These are phyloP conservation scores for Epiblema foenella DNA, from an alignment of 2,888 invertebrate genomes.

Conservation along the genomic window DNA sequence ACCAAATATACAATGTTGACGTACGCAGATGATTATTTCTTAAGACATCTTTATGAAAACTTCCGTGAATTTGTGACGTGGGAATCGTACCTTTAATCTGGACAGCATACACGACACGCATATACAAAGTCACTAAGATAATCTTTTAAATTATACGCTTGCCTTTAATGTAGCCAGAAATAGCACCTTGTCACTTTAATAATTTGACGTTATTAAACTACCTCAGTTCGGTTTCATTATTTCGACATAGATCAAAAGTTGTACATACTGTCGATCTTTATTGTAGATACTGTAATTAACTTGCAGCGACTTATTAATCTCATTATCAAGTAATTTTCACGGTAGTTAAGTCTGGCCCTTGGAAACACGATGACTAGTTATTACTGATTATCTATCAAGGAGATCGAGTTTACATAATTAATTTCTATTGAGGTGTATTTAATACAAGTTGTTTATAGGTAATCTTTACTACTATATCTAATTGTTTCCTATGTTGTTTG, in stretches of 20 bases:
- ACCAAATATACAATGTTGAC: no score
- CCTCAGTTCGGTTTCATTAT: not conserved
- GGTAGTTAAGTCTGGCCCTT: slow-evolving; percentile 28
- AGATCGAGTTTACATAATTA: slow-evolving; percentile 35
- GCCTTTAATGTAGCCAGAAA: not conserved
- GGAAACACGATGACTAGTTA: slow-evolving; percentile 31
- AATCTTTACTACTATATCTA: no score
- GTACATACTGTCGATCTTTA: not conserved
- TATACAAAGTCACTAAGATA: slow-evolving; percentile 4
- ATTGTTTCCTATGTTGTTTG: no score
- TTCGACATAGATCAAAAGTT: not conserved
- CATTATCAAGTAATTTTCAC: slow-evolving; percentile 42
- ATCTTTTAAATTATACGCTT: not conserved
- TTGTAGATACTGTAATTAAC: slow-evolving; percentile 38
- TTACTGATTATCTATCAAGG: slow-evolving; percentile 41
- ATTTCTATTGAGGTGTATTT: not conserved
- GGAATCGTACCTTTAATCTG: slow-evolving; percentile 4
- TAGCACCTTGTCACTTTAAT: not conserved
- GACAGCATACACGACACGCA: not conserved
- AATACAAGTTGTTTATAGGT: not conserved
- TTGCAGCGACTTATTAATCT: slow-evolving; percentile 39
- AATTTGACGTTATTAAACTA: not conserved
- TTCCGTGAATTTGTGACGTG: slow-evolving; percentile 4
- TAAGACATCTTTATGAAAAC: not conserved
- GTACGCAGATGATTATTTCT: not conserved